phyloP scores from a whole-genome alignment of 35 echinoderm and acorn worm genomes.

The Acanthaster planci region DNA sequence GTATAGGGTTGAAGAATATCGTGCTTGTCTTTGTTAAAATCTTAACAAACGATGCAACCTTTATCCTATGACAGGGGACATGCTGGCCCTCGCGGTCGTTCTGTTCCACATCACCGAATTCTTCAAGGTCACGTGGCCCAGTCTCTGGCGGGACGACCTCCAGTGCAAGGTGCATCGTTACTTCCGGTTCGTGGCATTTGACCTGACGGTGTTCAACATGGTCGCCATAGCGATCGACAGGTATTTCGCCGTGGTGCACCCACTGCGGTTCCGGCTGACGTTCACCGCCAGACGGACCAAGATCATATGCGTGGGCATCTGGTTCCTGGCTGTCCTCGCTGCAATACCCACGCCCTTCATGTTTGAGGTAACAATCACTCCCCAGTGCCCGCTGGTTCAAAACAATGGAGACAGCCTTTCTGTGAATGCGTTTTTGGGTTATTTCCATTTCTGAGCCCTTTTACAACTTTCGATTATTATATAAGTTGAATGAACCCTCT shows the following conservation, averaged over 20 bases:
- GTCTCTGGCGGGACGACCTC: conserved; percentile 38
- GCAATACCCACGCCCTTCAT: conserved; percentile 50
- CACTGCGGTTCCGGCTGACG: conserved; percentile 41
- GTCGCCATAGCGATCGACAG: conserved; percentile 55
- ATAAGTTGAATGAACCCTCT: too few species aligned
- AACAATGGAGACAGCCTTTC: too few species aligned
- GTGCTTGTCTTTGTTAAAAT: too few species aligned
- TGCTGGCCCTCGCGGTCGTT: conserved; percentile 29
- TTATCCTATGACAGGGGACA: conserved; percentile 38
- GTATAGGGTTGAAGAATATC: too few species aligned
- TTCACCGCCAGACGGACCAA: conserved; percentile 61
- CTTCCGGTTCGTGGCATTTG: conserved; percentile 40
- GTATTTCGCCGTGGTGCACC: conserved; percentile 34
- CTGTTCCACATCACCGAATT: conserved; percentile 49
- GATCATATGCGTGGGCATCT: conserved; percentile 45
- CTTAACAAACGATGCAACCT: too few species aligned
- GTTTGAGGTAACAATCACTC: conserved; percentile 32
- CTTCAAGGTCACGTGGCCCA: conserved; percentile 22
- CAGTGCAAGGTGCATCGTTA: conserved; percentile 55
- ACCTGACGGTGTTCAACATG: conserved; percentile 55
- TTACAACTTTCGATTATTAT: too few species aligned
- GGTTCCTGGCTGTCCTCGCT: conserved; percentile 51
- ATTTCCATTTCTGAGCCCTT: too few species aligned
- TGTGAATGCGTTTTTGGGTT: too few species aligned
- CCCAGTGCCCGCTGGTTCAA: too few species aligned